Percentiles rank a stretch among this genome's conserved stretches.
Evolutionary conservation across 2,888 invertebrate species (phyloP).

Genomic region (Anorthoa munda): DNA sequence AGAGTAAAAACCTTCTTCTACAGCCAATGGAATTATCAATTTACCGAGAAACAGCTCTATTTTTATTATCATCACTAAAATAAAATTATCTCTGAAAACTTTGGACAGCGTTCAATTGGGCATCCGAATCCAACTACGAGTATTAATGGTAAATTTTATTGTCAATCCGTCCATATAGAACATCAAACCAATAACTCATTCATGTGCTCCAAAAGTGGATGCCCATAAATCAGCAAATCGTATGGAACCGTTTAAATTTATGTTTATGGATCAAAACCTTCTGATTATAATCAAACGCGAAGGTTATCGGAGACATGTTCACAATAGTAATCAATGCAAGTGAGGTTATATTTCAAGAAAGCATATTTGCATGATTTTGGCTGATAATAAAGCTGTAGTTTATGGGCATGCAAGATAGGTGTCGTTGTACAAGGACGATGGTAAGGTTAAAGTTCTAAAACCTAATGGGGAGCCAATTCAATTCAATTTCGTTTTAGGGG

Average conservation of each 20-base stretch:
- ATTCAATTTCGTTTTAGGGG: too few relatives aligned
- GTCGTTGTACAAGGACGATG: slow-evolving; percentile 13
- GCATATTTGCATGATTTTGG: slow-evolving; percentile 38
- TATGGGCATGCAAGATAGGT: slow-evolving; percentile 31
- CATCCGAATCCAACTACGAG: slow-evolving; percentile 16
- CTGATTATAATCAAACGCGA: slow-evolving; percentile 54
- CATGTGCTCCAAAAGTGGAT: slow-evolving; percentile 40
- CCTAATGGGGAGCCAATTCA: background rate
- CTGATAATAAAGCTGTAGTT: slow-evolving; percentile 31
- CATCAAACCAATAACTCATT: slow-evolving; percentile 45
- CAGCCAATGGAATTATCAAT: background rate
- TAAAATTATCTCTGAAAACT: slow-evolving; percentile 21
- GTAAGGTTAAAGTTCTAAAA: slow-evolving; percentile 35
- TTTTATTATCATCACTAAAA: slow-evolving; percentile 17
- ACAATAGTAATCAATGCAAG: slow-evolving; percentile 42
- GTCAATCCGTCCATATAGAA: slow-evolving; percentile 47
- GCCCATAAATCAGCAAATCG: slow-evolving; percentile 53
- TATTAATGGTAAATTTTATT: slow-evolving; percentile 49
- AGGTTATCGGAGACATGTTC: slow-evolving; percentile 46
- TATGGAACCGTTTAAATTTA: slow-evolving; percentile 51
- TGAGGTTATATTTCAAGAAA: slow-evolving; percentile 27
- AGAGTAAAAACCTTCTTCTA: background rate
- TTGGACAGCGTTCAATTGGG: slow-evolving; percentile 34
- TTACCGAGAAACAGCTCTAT: slow-evolving; percentile 11
- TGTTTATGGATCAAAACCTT: slow-evolving; percentile 44